phyloP scores from a whole-genome alignment of 2,797 vertebrate species.

The Lophius americanus region DNA sequence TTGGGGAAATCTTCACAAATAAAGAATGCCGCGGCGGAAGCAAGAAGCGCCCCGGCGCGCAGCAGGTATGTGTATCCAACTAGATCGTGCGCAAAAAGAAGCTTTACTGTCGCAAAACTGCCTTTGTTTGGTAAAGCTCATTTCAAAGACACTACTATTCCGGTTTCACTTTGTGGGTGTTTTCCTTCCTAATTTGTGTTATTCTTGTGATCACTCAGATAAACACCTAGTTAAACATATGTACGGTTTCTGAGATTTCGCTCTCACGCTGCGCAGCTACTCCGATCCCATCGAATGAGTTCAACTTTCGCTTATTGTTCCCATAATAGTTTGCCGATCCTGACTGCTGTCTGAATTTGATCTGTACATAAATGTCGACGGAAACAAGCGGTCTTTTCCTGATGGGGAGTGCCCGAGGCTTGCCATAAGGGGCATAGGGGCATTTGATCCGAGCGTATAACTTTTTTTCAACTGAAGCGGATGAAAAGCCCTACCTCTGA shows the following conservation, averaged over 20 bases:
- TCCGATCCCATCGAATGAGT: conserved; percentile 35
- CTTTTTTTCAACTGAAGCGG: conserved; percentile 58
- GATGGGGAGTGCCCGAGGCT: conserved; percentile 64
- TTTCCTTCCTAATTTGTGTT: conserved; percentile 46
- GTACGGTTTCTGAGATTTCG: conserved; percentile 33
- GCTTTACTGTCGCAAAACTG: conserved; percentile 14
- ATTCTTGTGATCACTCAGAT: conserved; percentile 28
- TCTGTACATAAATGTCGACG: conserved; percentile 5
- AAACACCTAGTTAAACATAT: conserved; percentile 27
- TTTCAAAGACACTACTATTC: conserved; percentile 70
- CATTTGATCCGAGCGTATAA: conserved; percentile 72
- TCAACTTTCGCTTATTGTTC: conserved; percentile 70
- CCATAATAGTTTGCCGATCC: conserved; percentile 9
- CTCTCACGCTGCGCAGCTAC: conserved; percentile 22
- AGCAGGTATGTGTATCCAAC: conserved; percentile 86
- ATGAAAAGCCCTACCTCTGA: conserved; percentile 53
- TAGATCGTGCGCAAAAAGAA: conserved; percentile 29
- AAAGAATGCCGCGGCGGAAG: conserved; percentile 96
- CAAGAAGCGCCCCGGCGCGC: conserved; percentile 97
- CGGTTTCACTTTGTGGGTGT: conserved; percentile 55
- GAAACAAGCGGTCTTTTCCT: conserved; percentile 75
- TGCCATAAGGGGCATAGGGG: conserved; percentile 52
- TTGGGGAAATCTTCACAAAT: conserved; percentile 69
- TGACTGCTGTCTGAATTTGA: not conserved
- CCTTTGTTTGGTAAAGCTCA: conserved; percentile 65